Conservation (phyloP, 2,113 vertebrate species). For the Sylvia atricapilla region DNA sequence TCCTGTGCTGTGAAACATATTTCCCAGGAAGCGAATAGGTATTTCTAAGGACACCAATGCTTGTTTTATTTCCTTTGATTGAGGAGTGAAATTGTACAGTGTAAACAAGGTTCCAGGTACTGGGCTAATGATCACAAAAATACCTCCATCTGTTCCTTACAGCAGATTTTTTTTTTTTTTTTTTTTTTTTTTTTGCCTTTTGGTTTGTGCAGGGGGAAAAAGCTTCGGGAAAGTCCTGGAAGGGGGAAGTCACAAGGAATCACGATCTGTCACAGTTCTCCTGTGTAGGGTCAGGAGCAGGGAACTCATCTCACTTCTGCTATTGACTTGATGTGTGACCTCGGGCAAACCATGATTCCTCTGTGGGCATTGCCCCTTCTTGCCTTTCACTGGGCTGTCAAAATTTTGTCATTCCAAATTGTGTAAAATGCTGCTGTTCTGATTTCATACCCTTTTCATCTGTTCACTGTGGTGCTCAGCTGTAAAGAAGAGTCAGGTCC, state of each 20-base stretch:
- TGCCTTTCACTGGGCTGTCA: neutral
- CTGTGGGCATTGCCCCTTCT: neutral
- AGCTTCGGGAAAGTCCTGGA: neutral
- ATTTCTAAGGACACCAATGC: neutral
- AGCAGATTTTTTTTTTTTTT: neutral
- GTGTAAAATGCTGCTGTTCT: neutral
- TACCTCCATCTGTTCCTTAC: neutral
- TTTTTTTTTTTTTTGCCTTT: neutral
- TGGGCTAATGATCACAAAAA: neutral
- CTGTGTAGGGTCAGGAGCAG: neutral
- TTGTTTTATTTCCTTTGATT: neutral
- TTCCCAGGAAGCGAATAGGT: conserved; percentile 13
- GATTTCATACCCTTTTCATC: neutral
- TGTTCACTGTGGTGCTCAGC: neutral
- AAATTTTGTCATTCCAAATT: neutral
- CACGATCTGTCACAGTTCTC: neutral
- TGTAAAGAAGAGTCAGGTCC: neutral
- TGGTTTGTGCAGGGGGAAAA: neutral
- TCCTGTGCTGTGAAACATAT: neutral
- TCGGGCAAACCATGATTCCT: neutral
- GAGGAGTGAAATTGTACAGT: neutral
- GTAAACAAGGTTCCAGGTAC: conserved; percentile 1
- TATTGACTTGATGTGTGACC: neutral
- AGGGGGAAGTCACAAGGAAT: neutral
- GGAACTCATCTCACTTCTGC: neutral